Conservation (phyloP, 1,140 invertebrate species). For the Limonius californicus region DNA sequence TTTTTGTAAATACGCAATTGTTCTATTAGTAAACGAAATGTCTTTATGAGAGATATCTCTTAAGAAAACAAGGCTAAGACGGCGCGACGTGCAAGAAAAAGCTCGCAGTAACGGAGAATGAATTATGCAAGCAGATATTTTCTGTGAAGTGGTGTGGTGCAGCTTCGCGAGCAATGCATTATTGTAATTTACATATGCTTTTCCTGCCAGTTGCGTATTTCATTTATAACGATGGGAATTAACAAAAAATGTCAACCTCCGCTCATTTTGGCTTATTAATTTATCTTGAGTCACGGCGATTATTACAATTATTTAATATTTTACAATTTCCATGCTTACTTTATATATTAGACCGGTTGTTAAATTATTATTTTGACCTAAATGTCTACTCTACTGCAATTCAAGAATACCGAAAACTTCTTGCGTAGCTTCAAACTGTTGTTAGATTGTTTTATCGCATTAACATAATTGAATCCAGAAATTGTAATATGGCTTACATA, state of each 20-base stretch:
- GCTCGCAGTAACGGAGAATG: neutral
- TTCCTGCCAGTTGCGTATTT: constrained; percentile 8
- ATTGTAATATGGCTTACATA: too few relatives aligned
- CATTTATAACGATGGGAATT: constrained; percentile 12
- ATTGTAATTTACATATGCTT: constrained; percentile 15
- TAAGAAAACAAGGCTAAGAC: too few relatives aligned
- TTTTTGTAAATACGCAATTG: too few relatives aligned
- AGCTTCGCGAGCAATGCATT: neutral
- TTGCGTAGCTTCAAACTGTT: too few relatives aligned
- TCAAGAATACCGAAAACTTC: too few relatives aligned
- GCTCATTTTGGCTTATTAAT: constrained; percentile 18
- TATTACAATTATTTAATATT: constrained; percentile 15
- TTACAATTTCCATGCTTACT: constrained; percentile 8
- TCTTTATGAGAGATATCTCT: too few relatives aligned
- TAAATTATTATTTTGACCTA: constrained; percentile 13
- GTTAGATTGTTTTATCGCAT: too few relatives aligned
- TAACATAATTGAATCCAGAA: too few relatives aligned
- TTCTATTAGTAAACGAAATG: too few relatives aligned
- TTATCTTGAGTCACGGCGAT: constrained; percentile 13
- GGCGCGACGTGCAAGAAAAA: neutral
- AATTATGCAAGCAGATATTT: constrained; percentile 1
- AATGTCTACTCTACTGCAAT: neutral
- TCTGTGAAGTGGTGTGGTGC: neutral
- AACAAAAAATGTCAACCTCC: constrained; percentile 13
- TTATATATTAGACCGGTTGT: constrained; percentile 1